A percentile compares a stretch with the other conserved stretches of the same genome.
These are phyloP conservation scores for Mya arenaria DNA, from an alignment of 1,140 invertebrate genomes.

Conservation along the genomic window DNA sequence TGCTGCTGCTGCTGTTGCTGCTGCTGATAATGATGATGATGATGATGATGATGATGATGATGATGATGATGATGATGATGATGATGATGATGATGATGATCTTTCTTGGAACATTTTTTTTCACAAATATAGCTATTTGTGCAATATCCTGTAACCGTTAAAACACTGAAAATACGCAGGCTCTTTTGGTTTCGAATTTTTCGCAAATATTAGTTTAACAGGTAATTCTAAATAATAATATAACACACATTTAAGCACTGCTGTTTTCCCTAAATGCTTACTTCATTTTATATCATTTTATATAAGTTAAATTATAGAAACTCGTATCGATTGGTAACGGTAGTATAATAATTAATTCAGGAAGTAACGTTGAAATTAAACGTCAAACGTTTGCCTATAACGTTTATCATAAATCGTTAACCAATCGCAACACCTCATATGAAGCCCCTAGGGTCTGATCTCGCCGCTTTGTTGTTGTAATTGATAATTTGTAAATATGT, in stretches of 20 bases:
- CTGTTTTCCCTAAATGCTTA: neutral
- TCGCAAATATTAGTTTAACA: neutral
- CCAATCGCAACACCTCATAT: too few relatives aligned
- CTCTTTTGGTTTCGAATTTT: neutral
- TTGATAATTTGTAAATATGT: too few relatives aligned
- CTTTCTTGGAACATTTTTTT: neutral
- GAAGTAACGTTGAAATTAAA: too few relatives aligned
- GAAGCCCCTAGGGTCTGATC: too few relatives aligned
- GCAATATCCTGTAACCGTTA: neutral
- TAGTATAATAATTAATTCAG: too few relatives aligned
- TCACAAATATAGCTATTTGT: neutral
- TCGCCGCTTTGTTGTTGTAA: too few relatives aligned
- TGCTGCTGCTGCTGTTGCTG: neutral
- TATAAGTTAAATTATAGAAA: too few relatives aligned
- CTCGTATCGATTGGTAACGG: too few relatives aligned
- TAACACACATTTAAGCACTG: neutral
- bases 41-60: neutral
- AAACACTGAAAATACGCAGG: neutral
- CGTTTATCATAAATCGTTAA: too few relatives aligned
- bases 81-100: conserved; percentile 10
- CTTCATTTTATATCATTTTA: too few relatives aligned
- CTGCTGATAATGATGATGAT: neutral
- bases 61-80: conserved; percentile 14
- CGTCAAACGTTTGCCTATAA: too few relatives aligned
- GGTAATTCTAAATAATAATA: neutral